Percentiles rank a stretch among this genome's conserved stretches.
Evolutionary conservation across 2,888 invertebrate genomes (phyloP).

Genomic region (Acronicta psi): DNA sequence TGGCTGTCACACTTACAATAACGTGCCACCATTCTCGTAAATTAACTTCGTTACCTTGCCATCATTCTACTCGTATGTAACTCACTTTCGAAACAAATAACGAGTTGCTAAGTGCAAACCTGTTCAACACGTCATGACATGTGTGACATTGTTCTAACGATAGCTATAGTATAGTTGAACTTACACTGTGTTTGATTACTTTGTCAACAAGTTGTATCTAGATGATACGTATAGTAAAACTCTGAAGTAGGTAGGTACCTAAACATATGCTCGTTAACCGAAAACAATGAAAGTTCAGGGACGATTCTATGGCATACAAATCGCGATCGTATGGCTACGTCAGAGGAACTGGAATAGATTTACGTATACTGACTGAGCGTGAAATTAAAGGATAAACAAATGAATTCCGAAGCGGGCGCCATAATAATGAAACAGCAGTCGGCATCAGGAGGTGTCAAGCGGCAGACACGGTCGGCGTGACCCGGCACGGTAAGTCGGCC

Average conservation of each 20-base stretch:
- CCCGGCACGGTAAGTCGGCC: conserved; percentile 72
- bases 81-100: conserved; percentile 71
- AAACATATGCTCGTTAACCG: conserved; percentile 64
- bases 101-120: conserved; percentile 58
- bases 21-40: conserved; percentile 71
- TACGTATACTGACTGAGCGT: conserved; percentile 77
- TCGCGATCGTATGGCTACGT: conserved; percentile 80
- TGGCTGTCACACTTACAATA: conserved; percentile 72
- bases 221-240: conserved; percentile 41
- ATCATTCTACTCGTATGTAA: conserved; percentile 71
- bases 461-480: conserved; percentile 84
- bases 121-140: conserved; percentile 25
- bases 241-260: conserved; percentile 59
- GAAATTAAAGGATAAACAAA: conserved; percentile 89
- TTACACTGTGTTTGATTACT: conserved; percentile 24
- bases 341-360: conserved; percentile 86
- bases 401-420: conserved; percentile 81
- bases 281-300: conserved; percentile 79
- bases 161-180: conserved; percentile 13
- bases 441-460: conserved; percentile 84
- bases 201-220: conserved; percentile 30
- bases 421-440: conserved; percentile 86
- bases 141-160: conserved; percentile 32
- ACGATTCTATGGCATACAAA: conserved; percentile 79
- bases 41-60: conserved; percentile 84